Evolutionary conservation across 2,888 invertebrate genomes (phyloP).

Genomic region (Tinea trinotella): DNA sequence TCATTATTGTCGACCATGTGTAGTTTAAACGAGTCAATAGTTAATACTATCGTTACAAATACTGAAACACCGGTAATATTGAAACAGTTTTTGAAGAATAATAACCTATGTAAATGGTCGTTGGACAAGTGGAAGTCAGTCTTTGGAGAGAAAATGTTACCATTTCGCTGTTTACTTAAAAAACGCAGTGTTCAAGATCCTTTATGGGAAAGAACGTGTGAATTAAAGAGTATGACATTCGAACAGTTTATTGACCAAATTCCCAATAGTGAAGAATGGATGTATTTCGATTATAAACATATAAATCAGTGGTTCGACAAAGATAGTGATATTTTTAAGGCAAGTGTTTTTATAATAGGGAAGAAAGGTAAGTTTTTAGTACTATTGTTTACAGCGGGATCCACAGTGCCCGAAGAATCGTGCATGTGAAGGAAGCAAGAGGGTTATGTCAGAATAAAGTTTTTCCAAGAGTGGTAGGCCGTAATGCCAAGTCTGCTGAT

Average conservation of each 20-base stretch:
- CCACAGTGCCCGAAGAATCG: too few species aligned
- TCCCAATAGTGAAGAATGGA: conserved; percentile 70
- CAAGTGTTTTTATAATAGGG: too few species aligned
- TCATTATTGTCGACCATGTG: too few species aligned
- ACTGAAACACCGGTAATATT: background rate
- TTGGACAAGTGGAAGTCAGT: conserved; percentile 63
- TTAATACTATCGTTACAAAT: background rate
- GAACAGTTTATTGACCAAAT: conserved; percentile 70
- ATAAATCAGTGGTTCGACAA: conserved; percentile 77
- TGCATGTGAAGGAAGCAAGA: too few species aligned
- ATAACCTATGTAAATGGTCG: background rate
- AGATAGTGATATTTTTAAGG: conserved; percentile 72
- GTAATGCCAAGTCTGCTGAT: too few species aligned
- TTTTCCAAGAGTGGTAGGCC: background rate
- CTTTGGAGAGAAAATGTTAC: conserved; percentile 68
- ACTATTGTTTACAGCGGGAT: too few species aligned
- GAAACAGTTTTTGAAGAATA: background rate
- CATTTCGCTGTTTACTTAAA: conserved; percentile 67
- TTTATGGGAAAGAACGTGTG: conserved; percentile 85
- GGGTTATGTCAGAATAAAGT: too few species aligned
- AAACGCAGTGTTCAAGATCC: conserved; percentile 67
- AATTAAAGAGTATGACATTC: conserved; percentile 72
- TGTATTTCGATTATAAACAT: conserved; percentile 90
- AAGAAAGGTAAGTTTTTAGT: too few species aligned
- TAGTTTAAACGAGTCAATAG: background rate